Evolutionary conservation across 1,140 invertebrate genomes (phyloP), one percentile per base, ranked within the genome.

Genomic region (Bradysia coprophila): DNA sequence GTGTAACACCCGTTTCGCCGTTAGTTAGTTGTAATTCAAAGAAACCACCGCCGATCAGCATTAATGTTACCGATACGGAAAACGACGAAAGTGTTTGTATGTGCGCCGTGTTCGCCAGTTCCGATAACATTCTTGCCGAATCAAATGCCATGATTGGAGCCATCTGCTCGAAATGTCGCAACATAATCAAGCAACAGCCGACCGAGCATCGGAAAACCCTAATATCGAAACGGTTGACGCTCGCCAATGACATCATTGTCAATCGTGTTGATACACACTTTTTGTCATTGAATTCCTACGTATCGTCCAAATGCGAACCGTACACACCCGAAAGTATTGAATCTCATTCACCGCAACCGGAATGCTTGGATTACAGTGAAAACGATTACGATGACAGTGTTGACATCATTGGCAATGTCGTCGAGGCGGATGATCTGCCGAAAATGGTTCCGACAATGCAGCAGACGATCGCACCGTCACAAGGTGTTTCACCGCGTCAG

Each of bases 321-420:
- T 83, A 83, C 47, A 83, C 79, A 0, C 79, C 78, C 13, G 78
- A 82, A 49, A 81, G 78, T 61, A 67, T 74, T 48, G 78, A 81
- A 48, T 81, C 78, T 43, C 75, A 75, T 47, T 78, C 76, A 39
- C 78, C 78, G 9, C 71, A 71, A 46, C 65, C 69, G 18, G 63
- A 73, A 9, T n/a, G 21, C 3, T 15, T 19, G 13, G 28, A 41
- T 18, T 15, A 19, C 45, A 38, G 46, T 44, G 23, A 45, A 33
- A 15, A 51, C 47, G 34, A 47, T 43, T 34, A 48, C 47, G 24
- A 53, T 48, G 28, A 54, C 38, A 36, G 49, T 46, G 46, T 40
- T 46, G 42, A 31, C 50, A 48, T 53, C 45, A 43, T 43, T 33
- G 15, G 19, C 43, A 21, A 23, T 23, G 24, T 18, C 8, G 21